Base-by-base conservation (phyloP, 2,888 invertebrate species). In the Plebejus anna region DNA sequence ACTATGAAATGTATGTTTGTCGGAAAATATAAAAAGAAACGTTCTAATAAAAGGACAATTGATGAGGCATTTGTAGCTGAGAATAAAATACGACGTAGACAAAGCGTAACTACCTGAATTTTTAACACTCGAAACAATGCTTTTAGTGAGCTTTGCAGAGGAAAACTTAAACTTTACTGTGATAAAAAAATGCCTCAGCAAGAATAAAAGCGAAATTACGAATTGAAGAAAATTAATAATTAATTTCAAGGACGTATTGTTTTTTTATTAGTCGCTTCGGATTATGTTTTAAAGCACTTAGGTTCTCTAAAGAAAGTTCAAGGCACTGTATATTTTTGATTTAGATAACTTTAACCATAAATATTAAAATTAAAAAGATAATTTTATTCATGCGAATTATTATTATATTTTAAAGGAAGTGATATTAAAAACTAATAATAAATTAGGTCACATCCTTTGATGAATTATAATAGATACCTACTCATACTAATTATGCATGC, bases 41-140 rank as follows among this genome's bases (percentile, higher is more conserved):
- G 22, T 11, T 32, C 28, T 66, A 66, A 32, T 36, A 36, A 32
- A 13, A 36, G 66, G 66, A 66, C 16, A 66, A 66, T 36, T 66
- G 66, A 36, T 13, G 66, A 32, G 16, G 32, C 32, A 36, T 32
- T 66, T 66, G 66, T 66, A 66, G 66, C 66, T 66, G 66, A 66
- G 32, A 66, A 66, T 66, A 66, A 66, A 66, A 28, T 66, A 66
- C 66, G 22, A 66, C 16, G 66, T 66, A 66, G 66, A 66, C 66
- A 66, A 66, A 66, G 66, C 22, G 61, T 32, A 32, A 66, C 66
- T 32, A 32, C 32, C 13, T 66, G 66, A 66, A 66, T 66, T 66
- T 66, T 66, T 66, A 66, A 66, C 32, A 66, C 66, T 36, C 32
- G 32, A 66, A 32, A 66, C 66, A 66, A 66, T 66, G 66, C 66